Conservation (phyloP, 2,113 vertebrate genomes). For the Ochotona curzoniae region DNA sequence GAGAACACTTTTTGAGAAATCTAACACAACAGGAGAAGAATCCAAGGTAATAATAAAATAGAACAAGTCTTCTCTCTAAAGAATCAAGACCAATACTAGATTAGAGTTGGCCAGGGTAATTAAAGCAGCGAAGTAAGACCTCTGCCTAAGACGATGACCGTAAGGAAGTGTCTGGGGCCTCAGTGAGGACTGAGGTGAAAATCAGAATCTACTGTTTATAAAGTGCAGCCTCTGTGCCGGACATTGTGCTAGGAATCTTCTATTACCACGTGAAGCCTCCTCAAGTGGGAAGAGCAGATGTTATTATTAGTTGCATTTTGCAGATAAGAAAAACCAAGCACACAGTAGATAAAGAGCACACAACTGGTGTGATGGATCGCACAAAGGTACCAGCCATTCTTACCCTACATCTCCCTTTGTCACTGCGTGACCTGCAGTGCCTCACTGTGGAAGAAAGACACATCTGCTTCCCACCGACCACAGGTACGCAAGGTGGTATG, state of each 20-base stretch:
- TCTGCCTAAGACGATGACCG: fast-evolving
- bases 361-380: not conserved
- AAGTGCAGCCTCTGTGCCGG: not conserved
- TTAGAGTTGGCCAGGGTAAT: not conserved
- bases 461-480: not conserved
- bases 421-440: not conserved
- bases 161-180: not conserved
- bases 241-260: not conserved
- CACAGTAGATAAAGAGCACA: not conserved
- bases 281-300: not conserved
- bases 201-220: not conserved
- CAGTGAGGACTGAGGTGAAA: not conserved
- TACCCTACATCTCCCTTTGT: not conserved
- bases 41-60: not conserved
- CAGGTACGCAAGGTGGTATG: fast-evolving
- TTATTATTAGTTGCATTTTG: not conserved
- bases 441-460: not conserved
- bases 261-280: not conserved
- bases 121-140: not conserved
- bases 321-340: not conserved
- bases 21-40: not conserved
- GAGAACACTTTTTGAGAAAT: not conserved
- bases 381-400: not conserved
- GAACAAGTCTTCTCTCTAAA: not conserved
- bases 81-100: not conserved